These are phyloP conservation scores for Pocillopora verrucosa DNA, from an alignment of 64 coral and sea anemone species.

Conservation along the genomic window DNA sequence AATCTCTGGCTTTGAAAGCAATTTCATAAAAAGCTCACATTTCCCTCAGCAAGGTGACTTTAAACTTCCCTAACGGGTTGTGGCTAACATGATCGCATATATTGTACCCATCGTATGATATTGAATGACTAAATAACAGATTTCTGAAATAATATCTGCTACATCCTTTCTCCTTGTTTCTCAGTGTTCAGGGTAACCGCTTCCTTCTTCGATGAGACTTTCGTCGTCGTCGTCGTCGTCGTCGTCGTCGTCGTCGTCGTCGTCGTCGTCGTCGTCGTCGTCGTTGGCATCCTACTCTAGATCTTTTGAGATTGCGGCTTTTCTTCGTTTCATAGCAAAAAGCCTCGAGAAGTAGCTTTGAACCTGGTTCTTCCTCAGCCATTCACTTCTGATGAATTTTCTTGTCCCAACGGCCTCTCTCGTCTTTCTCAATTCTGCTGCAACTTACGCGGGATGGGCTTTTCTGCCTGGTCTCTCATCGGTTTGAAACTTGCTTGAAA, in stretches of 20 bases:
- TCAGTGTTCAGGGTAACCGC: slow-evolving; percentile 15
- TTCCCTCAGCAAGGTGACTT: slow-evolving; percentile 30
- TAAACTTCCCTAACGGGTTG: no score
- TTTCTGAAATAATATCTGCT: slow-evolving; percentile 6
- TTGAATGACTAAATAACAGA: slow-evolving; percentile 53
- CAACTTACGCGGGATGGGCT: slow-evolving; percentile 10
- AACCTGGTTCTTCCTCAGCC: slow-evolving; percentile 14
- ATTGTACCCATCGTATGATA: slow-evolving; percentile 53
- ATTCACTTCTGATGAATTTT: slow-evolving; percentile 8
- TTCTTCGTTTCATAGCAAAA: background rate
- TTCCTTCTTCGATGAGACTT: slow-evolving; percentile 39
- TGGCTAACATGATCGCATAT: slow-evolving; percentile 24
- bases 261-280: background rate
- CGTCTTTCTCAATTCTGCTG: background rate
- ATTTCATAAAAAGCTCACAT: slow-evolving; percentile 41
- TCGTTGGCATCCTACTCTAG: background rate
- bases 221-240: no score
- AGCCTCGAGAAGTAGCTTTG: background rate
- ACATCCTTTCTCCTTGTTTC: slow-evolving; percentile 23
- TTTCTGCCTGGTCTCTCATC: slow-evolving; percentile 8
- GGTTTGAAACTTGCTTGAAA: background rate
- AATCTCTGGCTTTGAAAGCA: slow-evolving; percentile 15
- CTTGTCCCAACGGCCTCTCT: background rate
- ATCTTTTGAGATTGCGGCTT: background rate
- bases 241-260: no score